Evolutionary conservation across 1,140 invertebrate genomes (phyloP).

Genomic region (Drosophila seguyi): DNA sequence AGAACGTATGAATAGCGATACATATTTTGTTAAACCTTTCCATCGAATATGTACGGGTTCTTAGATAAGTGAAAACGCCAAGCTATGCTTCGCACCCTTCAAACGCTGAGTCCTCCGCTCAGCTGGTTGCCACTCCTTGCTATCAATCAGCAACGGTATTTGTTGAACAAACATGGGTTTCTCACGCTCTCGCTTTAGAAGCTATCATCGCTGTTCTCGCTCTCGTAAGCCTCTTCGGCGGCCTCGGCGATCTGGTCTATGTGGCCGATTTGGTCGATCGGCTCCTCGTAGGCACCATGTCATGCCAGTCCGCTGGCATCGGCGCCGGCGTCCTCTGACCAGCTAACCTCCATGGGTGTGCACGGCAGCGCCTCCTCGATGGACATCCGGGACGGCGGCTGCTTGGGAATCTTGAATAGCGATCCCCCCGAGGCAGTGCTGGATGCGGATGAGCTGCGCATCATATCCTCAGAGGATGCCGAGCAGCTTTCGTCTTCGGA

Average conservation of each 20-base stretch:
- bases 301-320: conserved; percentile 69
- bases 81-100: conserved; percentile 53
- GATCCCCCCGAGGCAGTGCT: conserved; percentile 60
- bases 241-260: conserved; percentile 71
- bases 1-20: conserved; percentile 35
- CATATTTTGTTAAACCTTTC: conserved; percentile 21
- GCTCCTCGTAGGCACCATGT: conserved; percentile 68
- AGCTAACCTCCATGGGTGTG: conserved; percentile 86
- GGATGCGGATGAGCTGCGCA: conserved; percentile 70
- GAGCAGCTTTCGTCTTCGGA: conserved; percentile 87
- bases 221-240: conserved; percentile 75
- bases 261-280: conserved; percentile 54
- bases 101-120: neutral
- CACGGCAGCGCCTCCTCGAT: conserved; percentile 78
- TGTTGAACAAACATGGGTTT: conserved; percentile 63
- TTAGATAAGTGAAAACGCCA: conserved; percentile 31
- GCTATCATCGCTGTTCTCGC: conserved; percentile 66
- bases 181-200: conserved; percentile 62
- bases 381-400: conserved; percentile 72
- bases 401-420: conserved; percentile 54
- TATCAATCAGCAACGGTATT: conserved; percentile 40
- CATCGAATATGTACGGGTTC: conserved; percentile 7
- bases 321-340: conserved; percentile 85
- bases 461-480: conserved; percentile 83
- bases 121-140: neutral